phyloP scores from a whole-genome alignment of 2,113 vertebrate species.

The Mesocricetus auratus region DNA sequence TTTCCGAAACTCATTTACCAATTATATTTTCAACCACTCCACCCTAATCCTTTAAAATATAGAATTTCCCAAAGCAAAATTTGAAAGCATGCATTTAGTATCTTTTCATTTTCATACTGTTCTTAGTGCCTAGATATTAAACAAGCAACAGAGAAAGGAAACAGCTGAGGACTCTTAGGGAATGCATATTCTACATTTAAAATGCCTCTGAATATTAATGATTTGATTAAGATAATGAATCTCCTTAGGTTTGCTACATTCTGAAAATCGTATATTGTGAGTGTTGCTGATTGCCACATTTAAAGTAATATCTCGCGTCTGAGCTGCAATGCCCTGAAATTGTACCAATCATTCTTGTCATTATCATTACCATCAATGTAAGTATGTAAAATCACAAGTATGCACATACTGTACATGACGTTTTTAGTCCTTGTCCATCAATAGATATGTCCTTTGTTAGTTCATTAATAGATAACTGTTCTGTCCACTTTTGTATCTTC shows the following conservation, averaged over 20 bases:
- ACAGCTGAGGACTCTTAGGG: background rate
- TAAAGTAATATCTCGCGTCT: constrained; percentile 44
- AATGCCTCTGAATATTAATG: constrained; percentile 54
- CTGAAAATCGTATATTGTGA: constrained; percentile 53
- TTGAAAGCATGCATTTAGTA: constrained; percentile 52
- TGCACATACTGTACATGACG: background rate
- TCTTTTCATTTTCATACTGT: constrained; percentile 45
- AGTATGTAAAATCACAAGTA: constrained; percentile 34
- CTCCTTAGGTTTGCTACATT: constrained; percentile 27
- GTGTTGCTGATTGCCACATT: constrained; percentile 55
- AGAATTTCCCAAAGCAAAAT: constrained; percentile 28
- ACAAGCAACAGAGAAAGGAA: background rate
- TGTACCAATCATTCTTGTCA: background rate
- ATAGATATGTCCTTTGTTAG: background rate
- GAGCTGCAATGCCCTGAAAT: background rate
- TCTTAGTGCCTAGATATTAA: constrained; percentile 13
- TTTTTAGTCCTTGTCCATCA: background rate
- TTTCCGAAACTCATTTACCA: constrained; percentile 30
- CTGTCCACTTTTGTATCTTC: background rate
- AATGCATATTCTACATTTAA: constrained; percentile 61
- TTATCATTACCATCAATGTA: background rate
- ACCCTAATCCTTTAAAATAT: constrained; percentile 19
- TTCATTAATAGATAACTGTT: background rate
- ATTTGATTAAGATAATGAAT: constrained; percentile 68
- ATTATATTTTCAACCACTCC: background rate